Evolutionary conservation across 2,888 invertebrate genomes (phyloP).

Genomic region (Diarsia mendica): DNA sequence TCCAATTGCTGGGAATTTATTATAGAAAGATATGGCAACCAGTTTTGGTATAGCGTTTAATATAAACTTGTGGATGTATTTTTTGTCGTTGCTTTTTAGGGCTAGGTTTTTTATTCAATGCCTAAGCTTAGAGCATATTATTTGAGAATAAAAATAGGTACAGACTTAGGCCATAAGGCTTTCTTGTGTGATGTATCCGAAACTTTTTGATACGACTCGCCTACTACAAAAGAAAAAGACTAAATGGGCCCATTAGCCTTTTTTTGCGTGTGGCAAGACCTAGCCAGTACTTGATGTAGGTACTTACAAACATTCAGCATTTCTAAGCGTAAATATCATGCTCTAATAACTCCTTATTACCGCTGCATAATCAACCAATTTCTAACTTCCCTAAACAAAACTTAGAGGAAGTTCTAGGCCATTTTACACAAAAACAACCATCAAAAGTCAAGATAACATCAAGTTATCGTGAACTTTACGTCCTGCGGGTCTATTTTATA

Average conservation of each 20-base stretch:
- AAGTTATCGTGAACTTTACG: conserved; percentile 13
- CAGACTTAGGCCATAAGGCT: background rate
- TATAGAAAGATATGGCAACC: conserved; percentile 47
- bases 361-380: background rate
- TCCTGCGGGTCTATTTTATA: background rate
- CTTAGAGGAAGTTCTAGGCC: background rate
- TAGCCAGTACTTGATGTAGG: background rate
- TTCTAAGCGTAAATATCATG: background rate
- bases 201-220: conserved; percentile 15
- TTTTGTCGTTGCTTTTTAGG: background rate
- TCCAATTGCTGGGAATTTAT: conserved; percentile 61
- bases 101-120: background rate
- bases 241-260: conserved; percentile 20
- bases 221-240: conserved; percentile 13
- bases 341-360: background rate
- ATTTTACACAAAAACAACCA: conserved; percentile 1
- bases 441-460: conserved; percentile 5
- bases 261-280: conserved; percentile 4
- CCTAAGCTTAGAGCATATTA: too few relatives aligned
- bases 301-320: background rate
- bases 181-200: conserved; percentile 15
- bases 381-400: background rate
- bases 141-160: background rate
- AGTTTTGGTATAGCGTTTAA: conserved; percentile 40
- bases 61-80: conserved; percentile 36